Base-by-base conservation (phyloP, 2,888 invertebrate species). In the Parnassius orleans region DNA sequence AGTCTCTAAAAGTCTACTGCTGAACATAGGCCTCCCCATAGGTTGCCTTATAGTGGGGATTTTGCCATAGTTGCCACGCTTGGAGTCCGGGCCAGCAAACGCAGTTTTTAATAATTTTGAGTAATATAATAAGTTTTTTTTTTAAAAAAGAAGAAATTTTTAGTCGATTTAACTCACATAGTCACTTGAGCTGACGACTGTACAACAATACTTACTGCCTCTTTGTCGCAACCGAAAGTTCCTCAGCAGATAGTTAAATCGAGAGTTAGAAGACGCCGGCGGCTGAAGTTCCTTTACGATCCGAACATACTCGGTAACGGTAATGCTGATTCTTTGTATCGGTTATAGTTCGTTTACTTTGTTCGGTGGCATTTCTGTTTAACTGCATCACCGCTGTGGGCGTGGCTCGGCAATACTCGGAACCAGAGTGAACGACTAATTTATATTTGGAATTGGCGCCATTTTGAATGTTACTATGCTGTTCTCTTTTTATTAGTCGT, bases 251-350 rank as follows among this genome's bases (percentile, higher is more conserved):
- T 82, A 86, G 81, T 85, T 76, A 84, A 84, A 77, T 66, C 61
- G 61, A 61, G 44, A 60, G 65, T 69, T 69, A 66, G 69, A 68
- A 75, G 77, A 79, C 81, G 80, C 73, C 80, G 75, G 77, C 77
- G 79, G 74, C 82, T 80, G 80, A 78, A 85, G 79, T 79, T 69
- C 59, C 66, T 84, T 86, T 81, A 85, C 78, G 82, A 80, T 64
- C 64, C 65, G 68, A 66, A 69, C 67, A 65, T 84, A 82, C 81
- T 67, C 70, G 69, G 84, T 82, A 83, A 65, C 68, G 65, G 65
- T 69, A 69, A 69, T 71, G 72, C 70, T 68, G 72, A 72, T 87
- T 84, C 86, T 78, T 76, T 78, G 84, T 84, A 84, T 71, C 75
- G 77, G 56, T 72, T 66, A 71, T 56, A 51, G 70, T 66, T 72